Base-by-base conservation (phyloP, 1,140 invertebrate species). In the Mylabris phalerata region DNA sequence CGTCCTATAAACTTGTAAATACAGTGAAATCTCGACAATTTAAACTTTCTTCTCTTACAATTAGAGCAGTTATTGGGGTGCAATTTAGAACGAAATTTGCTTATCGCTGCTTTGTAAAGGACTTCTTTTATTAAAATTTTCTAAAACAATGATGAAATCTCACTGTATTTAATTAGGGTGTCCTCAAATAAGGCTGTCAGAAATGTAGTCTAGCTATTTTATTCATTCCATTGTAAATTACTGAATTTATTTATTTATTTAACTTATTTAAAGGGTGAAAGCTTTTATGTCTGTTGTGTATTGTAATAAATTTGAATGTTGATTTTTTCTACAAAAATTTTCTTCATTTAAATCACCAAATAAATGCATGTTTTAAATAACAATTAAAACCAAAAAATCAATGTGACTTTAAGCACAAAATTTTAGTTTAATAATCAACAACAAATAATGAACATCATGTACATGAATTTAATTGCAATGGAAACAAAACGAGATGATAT, bases 401-500 rank as follows among this genome's bases (percentile, higher is more conserved):
- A 26, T 11, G 9, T 48, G 24, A 26, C 10, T 48, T 26, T 48
- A 1, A 3, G 19, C 19, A 48, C 41, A 11, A 42, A 11, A 42
- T n/a, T n/a, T 42, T 10, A 42, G 11, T 42, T 42, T 42, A 42
- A 7, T 9, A 4, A 11, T 42, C 11, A 42, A n/a, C 9, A 42
- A 42, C 41, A 32, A 32, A 32, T 3, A 1, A 44, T 13, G 27
- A 42, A 62, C 41, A 51, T 45, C 13, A 50, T 62, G 26, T 41
- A 50, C 44, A 9, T 42, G 2, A 51, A 51, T 13, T 38, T 64
- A 38, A 13, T 50, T 25, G 62, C 61, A 26, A 24, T 48, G n/a
- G 59, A 64, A 38, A 50, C 57, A 9, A 49, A 55, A 52, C 61
- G 54, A 44, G 52, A 64, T 24, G 46, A 42, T 9, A 5, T 59